Base-by-base conservation (phyloP, 2,113 vertebrate species). In the Heliornis fulica region DNA sequence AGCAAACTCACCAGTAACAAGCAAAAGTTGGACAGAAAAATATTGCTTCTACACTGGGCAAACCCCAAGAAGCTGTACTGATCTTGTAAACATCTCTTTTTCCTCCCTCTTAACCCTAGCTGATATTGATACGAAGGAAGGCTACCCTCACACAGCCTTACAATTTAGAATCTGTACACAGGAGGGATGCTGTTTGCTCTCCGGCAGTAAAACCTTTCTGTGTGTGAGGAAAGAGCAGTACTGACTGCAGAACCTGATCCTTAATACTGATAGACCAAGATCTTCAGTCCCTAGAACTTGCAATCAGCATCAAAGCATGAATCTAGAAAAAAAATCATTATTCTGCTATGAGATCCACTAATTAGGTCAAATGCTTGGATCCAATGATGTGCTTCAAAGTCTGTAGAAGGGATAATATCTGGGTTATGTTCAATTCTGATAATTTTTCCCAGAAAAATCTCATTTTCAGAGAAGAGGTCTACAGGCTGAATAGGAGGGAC, bases 51-150 rank as follows among this genome's bases (percentile, higher is more conserved):
- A 22, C 8, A 20, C n/a, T n/a, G 6, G n/a, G 15, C 50, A 45
- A 79, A 70, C 66, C 83, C 2, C 19, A 64, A 81, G 50, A 43
- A 94, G 6, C 26, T 77, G 21, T 36, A 68, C 29, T 16, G 40
- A 53, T 81, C 43, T 87, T n/a, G 13, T 51, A 89, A 89, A 83
- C 72, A 85, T n/a, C 12, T 53, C 21, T 71, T 64, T 90, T 84
- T 48, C 22, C 92, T 15, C 25, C 51, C n/a, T 83, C 43, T 69
- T 92, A 59, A 79, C 50, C 51, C 89, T 40, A 64, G 51, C 41
- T 57, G 48, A 70, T 75, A 93, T 93, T 90, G 72, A 32, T 40
- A 50, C 40, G 43, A 72, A 40, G 48, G 48, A 68, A 68, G 28
- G 28, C 32, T 54, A 26, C 10, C 7, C 6, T 72, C 9, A 63